Conservation (phyloP, 2,797 vertebrate species). For the Antennarius maculatus region DNA sequence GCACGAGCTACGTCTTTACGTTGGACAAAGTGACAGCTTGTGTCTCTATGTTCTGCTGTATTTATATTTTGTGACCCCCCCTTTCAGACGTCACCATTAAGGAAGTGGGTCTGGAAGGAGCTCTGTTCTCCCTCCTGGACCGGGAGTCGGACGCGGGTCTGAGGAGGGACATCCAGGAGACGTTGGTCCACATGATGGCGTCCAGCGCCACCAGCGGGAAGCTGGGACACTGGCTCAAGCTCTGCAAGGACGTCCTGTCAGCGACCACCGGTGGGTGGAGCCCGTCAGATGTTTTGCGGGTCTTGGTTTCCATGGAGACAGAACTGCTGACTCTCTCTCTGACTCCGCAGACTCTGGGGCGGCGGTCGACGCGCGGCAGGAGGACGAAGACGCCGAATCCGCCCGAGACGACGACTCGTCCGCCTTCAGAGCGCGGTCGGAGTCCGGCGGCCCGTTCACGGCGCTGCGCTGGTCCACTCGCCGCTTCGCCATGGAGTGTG, state of each 20-base stretch:
- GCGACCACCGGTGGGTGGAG: slow-evolving; percentile 84
- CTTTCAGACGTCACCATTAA: slow-evolving; percentile 87
- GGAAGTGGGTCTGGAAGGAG: slow-evolving; percentile 92
- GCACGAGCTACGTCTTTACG: too few species aligned
- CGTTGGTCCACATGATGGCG: slow-evolving; percentile 89
- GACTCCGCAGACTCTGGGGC: slow-evolving; percentile 78
- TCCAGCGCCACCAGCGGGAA: slow-evolving; percentile 83
- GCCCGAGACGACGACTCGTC: slow-evolving; percentile 84
- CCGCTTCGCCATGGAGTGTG: slow-evolving; percentile 89
- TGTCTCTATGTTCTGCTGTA: too few species aligned
- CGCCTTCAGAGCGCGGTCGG: slow-evolving; percentile 78
- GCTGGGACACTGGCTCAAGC: slow-evolving; percentile 93
- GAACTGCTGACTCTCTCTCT: too few species aligned
- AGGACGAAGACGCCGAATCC: slow-evolving; percentile 82
- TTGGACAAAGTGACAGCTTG: too few species aligned
- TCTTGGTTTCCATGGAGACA: too few species aligned
- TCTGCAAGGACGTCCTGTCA: slow-evolving; percentile 94
- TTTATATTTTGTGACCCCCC: too few species aligned
- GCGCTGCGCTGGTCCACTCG: slow-evolving; percentile 90
- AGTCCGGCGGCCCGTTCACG: slow-evolving; percentile 81
- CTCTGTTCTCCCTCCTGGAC: slow-evolving; percentile 89
- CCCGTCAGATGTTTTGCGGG: neutral
- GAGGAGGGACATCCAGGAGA: slow-evolving; percentile 89
- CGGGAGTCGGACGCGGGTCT: slow-evolving; percentile 86
- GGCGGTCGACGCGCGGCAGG: slow-evolving; percentile 83